These are phyloP conservation scores for Drosophila kurseongensis DNA, from an alignment of 1,140 invertebrate genomes.

Conservation along the genomic window DNA sequence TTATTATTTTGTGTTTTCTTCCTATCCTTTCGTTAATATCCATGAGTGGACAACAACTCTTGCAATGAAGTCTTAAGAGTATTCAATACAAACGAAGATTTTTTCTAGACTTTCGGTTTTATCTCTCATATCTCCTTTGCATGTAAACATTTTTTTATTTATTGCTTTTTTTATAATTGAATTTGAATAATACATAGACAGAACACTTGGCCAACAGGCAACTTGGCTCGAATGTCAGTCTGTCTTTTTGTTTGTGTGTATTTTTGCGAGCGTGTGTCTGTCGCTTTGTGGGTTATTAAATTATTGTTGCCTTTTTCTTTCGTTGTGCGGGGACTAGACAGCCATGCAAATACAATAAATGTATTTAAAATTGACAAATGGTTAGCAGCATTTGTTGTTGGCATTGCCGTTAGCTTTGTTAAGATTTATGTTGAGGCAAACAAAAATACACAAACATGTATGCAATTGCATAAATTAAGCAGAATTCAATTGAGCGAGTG, in stretches of 20 bases:
- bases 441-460: conserved; percentile 18
- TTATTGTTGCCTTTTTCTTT: conserved; percentile 68
- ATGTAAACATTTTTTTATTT: conserved; percentile 66
- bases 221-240: conserved; percentile 21
- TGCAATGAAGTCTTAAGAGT: not conserved
- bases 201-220: conserved; percentile 56
- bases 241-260: conserved; percentile 5
- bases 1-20: too few relatives aligned
- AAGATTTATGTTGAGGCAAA: conserved; percentile 55
- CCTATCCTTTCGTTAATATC: too few relatives aligned
- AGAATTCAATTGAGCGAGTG: conserved; percentile 50
- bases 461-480: conserved; percentile 51
- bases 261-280: conserved; percentile 26
- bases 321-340: conserved; percentile 42
- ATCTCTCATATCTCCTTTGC: conserved; percentile 39
- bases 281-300: conserved; percentile 71
- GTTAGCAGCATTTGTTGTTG: conserved; percentile 61
- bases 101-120: not conserved
- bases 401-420: conserved; percentile 56
- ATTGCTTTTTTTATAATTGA: conserved; percentile 75
- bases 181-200: conserved; percentile 79
- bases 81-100: conserved; percentile 8
- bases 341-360: conserved; percentile 71
- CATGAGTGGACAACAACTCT: not conserved
- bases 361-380: conserved; percentile 76